phyloP scores from a whole-genome alignment of 1,140 invertebrate species.

The Procambarus virginalis region DNA sequence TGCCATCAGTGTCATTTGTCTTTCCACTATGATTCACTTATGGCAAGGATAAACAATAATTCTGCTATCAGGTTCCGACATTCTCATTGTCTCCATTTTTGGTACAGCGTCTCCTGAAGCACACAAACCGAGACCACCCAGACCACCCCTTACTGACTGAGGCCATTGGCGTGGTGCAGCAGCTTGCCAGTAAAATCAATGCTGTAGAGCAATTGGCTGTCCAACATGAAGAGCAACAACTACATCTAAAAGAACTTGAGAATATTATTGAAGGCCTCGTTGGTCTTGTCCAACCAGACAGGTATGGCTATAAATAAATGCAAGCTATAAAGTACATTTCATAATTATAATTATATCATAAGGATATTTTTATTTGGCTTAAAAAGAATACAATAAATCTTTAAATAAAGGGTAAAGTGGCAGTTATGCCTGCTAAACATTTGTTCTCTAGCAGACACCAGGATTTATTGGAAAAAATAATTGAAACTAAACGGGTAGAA shows the following conservation, averaged over 20 bases:
- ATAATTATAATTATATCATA: too few species aligned
- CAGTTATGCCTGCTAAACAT: too few species aligned
- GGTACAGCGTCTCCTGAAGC: constrained; percentile 89
- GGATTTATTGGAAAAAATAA: too few species aligned
- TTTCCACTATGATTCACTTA: too few species aligned
- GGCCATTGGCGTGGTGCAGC: constrained; percentile 92
- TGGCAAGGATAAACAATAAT: too few species aligned
- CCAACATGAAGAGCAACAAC: constrained; percentile 87
- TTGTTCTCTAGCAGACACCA: too few species aligned
- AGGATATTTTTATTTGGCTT: too few species aligned
- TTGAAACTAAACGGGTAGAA: too few species aligned
- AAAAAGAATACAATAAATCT: too few species aligned
- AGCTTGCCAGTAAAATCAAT: constrained; percentile 93
- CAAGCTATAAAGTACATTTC: too few species aligned
- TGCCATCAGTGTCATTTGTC: too few species aligned
- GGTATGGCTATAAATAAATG: constrained; percentile 34
- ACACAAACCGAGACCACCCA: constrained; percentile 90
- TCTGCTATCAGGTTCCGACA: background rate
- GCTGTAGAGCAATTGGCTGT: constrained; percentile 83
- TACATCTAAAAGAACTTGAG: constrained; percentile 87
- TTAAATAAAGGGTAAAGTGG: too few species aligned
- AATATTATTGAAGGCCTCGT: constrained; percentile 77
- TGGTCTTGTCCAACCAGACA: constrained; percentile 76
- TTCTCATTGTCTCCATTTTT: background rate
- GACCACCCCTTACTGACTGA: constrained; percentile 88